Evolutionary conservation across 2,113 vertebrate species (phyloP), one percentile per base, ranked within the genome.

Genomic region (Halcyon senegalensis): DNA sequence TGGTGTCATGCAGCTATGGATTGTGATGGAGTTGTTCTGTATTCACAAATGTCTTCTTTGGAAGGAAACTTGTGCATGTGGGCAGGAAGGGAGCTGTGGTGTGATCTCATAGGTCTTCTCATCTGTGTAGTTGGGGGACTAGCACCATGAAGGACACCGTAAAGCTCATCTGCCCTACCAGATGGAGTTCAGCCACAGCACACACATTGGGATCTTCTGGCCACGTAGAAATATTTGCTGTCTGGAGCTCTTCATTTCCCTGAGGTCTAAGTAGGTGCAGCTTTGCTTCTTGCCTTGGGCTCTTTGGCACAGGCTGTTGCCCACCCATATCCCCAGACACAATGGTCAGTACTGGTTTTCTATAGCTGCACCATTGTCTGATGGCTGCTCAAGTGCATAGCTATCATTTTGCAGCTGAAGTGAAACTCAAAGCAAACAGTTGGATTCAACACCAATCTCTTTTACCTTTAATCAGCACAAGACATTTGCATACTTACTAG

Each of bases 151-250:
- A 50, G 55, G 10, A 67, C 28, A 30, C 31, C 37, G 13, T 37
- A 33, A 78, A 87, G 18, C 16, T 35, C 27, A 24, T 23, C 59
- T 51, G 60, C 37, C 25, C 60, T 23, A 24, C 24, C 35, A 39
- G 24, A 0, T 76, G 48, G 31, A 5, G 15, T 55, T 91, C 87
- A 85, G 62, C 21, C 39, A 43, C 4, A 3, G 19, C 27, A 31
- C 0, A 0, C 7, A 35, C 27, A 5, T 17, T 2, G 25, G 28
- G 39, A 75, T 30, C 9, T 18, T 35, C n/a, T 58, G 60, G 58
- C 20, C 30, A 48, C 5, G 3, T 7, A 46, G 43, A 64, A 75
- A 78, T 27, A 70, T 11, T 73, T 35, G 18, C 74, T 16, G 0
- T 33, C 33, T 60, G 24, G 9, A 75, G 35, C 23, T 72, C 56